Evolutionary conservation across 2,888 invertebrate species (phyloP), one percentile per base, ranked within the genome.

Genomic region (Yponomeuta evonymella): DNA sequence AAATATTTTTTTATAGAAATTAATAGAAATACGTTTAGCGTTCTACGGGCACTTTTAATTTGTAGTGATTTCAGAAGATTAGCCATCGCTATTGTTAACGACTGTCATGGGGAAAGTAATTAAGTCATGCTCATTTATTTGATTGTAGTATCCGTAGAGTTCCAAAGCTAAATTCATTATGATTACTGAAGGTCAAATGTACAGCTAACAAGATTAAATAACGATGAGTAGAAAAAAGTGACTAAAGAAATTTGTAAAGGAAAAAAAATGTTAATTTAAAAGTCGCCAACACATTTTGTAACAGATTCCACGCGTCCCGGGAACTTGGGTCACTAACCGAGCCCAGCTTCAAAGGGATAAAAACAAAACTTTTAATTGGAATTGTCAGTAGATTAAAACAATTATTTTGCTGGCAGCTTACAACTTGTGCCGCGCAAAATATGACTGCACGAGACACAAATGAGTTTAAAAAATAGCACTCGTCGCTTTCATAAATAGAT

Each of bases 351-450:
- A 79, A 79, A 82, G 81, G 85, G 86, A 86, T 84, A 86, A 84
- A 84, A 70, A 69, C 62, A 69, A 85, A 88, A 87, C 81, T 86
- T 88, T 89, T 87, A 86, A 88, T 87, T 88, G 84, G 83, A 83
- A 80, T 85, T 86, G 86, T 87, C 84, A 81, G 83, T 82, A 83
- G 86, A 87, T 87, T 87, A 85, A 85, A 87, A 87, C 84, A 87
- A 86, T 88, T 85, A 87, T 83, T 82, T 82, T 80, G 75, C 77
- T 75, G 74, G 79, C 43, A 84, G 79, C 82, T 84, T 80, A 80
- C 76, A 81, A 82, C 78, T 81, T 77, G 77, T 74, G 74, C 75
- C 72, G 74, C 82, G 81, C 80, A 81, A 80, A 80, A 83, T n/a
- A 68, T 29, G 12, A 48, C 48, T 29, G 51, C 29, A 51, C 48